Evolutionary conservation across 2,888 invertebrate species (phyloP), one percentile per base, ranked within the genome.

Genomic region (Gymnosoma rotundatum): DNA sequence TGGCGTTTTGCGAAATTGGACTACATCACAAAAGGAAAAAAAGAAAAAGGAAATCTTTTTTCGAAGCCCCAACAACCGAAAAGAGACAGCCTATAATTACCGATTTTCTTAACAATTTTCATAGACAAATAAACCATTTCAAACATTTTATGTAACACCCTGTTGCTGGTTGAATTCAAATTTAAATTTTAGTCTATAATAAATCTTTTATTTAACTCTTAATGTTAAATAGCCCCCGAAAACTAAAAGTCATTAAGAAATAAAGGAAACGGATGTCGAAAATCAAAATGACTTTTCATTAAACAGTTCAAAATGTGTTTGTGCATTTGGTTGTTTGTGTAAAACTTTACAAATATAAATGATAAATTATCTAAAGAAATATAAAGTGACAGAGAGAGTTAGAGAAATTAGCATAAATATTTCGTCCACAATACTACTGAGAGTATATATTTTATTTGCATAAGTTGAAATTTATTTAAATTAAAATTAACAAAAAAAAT

Each of bases 161-260:
- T 12, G 42, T 42, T 6, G 7, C 12, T 12, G 42, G 6, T 32
- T 32, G 6, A 32, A 6, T 42, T 42, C 4, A 42, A 42, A 42
- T 42, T 14, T 14, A 5, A 48, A 10, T 14, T 6, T n/a, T 48
- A n/a, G 0, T 48, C 16, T n/a, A n/a, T 2, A 2, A 48, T n/a
- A n/a, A 6, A 14, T n/a, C 38, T 67, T 45, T 32, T 25, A 48
- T 48, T 66, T 52, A 42, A 20, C 66, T 45, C 73, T 67, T 45
- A 60, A 58, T 70, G 69, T 21, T 66, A 38, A 63, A 73, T 54
- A 42, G 83, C 36, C 73, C 50, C 56, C 61, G 54, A 75, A 81
- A 79, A 78, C 79, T 75, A 67, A 78, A 83, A 70, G 75, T 72
- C 79, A 83, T 83, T 79, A 83, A 79, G 75, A 70, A 72, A 83